These are phyloP conservation scores for Listrodromus nycthemerus DNA, from an alignment of 2,888 invertebrate genomes.

Conservation along the genomic window DNA sequence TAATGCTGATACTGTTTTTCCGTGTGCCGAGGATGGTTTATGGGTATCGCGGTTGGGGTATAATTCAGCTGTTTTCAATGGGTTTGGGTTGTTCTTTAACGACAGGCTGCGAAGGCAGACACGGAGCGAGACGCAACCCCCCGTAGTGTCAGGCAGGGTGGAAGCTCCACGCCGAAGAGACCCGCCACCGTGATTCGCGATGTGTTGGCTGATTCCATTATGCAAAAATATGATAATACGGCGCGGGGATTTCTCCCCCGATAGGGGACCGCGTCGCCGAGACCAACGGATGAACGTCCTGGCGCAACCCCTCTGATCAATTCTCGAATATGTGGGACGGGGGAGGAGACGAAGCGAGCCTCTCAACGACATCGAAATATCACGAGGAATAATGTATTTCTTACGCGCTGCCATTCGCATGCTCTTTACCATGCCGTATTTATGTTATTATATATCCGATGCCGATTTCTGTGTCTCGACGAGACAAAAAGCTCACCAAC, in stretches of 20 bases:
- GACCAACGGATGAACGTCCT: conserved; percentile 75
- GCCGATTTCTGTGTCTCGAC: not conserved
- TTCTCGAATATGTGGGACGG: conserved; percentile 57
- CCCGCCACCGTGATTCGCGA: conserved; percentile 43
- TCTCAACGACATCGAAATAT: conserved; percentile 28
- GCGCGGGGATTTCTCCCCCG: conserved; percentile 30
- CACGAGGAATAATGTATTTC: conserved; percentile 58
- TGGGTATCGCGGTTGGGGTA: not conserved
- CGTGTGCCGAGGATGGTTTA: not conserved
- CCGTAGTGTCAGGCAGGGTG: not conserved
- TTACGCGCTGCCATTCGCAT: conserved; percentile 14
- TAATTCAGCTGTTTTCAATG: conserved; percentile 1
- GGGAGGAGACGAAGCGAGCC: conserved; percentile 11
- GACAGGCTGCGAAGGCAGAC: conserved; percentile 7
- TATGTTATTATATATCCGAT: not conserved
- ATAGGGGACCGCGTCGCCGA: conserved; percentile 55
- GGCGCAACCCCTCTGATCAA: conserved; percentile 74
- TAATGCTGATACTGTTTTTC: conserved; percentile 12
- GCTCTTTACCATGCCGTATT: not conserved
- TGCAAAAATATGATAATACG: conserved; percentile 81
- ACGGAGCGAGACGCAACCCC: not conserved
- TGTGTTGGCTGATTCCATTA: conserved; percentile 78
- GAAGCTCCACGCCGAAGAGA: conserved; percentile 7
- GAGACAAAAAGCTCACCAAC: not conserved
- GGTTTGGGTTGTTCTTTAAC: conserved; percentile 23